These are phyloP conservation scores for Onychorhynchus coronatus DNA, from an alignment of 2,113 vertebrate genomes.

Conservation along the genomic window DNA sequence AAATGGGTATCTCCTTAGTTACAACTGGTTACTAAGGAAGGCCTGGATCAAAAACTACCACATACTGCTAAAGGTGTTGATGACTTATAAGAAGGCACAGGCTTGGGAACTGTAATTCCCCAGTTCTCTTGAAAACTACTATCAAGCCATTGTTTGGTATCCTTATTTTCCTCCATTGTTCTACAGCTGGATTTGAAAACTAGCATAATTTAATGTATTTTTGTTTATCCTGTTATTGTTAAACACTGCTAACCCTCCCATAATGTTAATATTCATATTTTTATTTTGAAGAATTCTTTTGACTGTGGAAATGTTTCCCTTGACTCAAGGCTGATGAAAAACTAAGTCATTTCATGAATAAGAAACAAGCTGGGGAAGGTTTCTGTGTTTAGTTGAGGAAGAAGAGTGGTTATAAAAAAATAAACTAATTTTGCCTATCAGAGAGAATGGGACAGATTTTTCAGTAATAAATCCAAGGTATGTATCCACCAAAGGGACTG, in stretches of 20 bases:
- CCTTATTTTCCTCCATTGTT: background rate
- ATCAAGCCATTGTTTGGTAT: background rate
- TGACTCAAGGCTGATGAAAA: background rate
- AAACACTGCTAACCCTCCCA: background rate
- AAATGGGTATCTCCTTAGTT: too few relatives aligned
- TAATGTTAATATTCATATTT: background rate
- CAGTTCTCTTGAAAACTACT: background rate
- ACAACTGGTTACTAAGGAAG: too few relatives aligned
- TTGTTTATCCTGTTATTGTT: background rate
- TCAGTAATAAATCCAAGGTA: constrained; percentile 54
- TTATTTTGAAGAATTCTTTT: background rate
- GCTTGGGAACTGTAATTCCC: background rate
- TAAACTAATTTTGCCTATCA: constrained; percentile 12
- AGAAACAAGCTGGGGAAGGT: background rate
- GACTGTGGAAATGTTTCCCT: background rate
- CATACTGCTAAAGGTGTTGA: background rate
- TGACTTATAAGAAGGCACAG: background rate
- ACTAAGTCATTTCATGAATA: background rate
- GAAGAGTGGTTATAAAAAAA: constrained; percentile 46
- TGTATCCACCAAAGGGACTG: constrained; percentile 24
- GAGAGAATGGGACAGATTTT: constrained; percentile 14
- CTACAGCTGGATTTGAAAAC: background rate
- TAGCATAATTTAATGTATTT: background rate
- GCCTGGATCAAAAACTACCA: too few relatives aligned
- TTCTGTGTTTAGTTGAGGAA: constrained; percentile 33